Base-by-base conservation (phyloP, 2,888 invertebrate genomes). In the Salpingus planirostris region DNA sequence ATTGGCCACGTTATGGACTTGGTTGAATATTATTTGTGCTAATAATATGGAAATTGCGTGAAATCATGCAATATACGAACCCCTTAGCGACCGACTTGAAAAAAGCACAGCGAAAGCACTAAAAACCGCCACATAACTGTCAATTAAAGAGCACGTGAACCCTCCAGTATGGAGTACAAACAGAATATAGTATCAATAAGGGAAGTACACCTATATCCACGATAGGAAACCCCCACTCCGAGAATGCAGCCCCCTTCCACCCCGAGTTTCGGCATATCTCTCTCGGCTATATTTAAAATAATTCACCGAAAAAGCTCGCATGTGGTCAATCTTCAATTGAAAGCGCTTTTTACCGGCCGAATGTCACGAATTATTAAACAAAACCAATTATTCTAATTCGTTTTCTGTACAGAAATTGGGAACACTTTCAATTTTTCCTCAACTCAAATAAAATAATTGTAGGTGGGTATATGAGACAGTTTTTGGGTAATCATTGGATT, bases 211-310 rank as follows among this genome's bases (percentile, higher is more conserved):
- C 44, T 46, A 49, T 38, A 46, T 42, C 35, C 29, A 43, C 41
- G 42, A 30, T 36, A n/a, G n/a, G 27, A 48, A 38, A 35, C 37
- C 43, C 48, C 49, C 45, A 46, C 46, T 47, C 40, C 36, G 38
- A 32, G 15, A 36, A 47, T 43, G 42, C 33, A 35, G 40, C 45
- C 49, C 44, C 47, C 40, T 35, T 39, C 37, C 31, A 36, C 25
- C 33, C 32, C 29, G 28, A 29, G 29, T 31, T 24, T 22, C 24
- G 3, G 15, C 24, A 32, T 36, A 35, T 33, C 30, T 33, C 36
- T n/a, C n/a, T n/a, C n/a, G n/a, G n/a, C n/a, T n/a, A 40, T 38
- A 38, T 49, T 46, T 47, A 44, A 47, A 44, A 44, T 44, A 49
- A 44, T 46, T 48, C 44, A 46, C 31, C 31, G 43, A 47, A 50